These are phyloP conservation scores for Chlorocebus sabaeus DNA, from an alignment of 2,113 vertebrate species.

Conservation along the genomic window DNA sequence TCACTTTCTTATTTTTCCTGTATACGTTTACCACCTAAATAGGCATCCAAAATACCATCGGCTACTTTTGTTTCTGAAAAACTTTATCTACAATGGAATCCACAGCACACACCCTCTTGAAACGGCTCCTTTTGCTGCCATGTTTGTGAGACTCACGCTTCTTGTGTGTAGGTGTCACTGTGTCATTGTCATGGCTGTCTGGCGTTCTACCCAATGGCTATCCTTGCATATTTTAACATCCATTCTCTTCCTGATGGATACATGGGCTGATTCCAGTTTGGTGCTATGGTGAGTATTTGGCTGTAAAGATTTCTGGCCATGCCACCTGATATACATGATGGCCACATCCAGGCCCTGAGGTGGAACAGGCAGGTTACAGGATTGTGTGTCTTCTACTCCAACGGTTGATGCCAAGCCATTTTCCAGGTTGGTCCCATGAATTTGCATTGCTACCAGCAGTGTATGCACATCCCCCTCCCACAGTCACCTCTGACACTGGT, in stretches of 20 bases:
- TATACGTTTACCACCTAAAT: not conserved
- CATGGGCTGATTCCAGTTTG: too few species aligned
- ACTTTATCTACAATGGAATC: accelerated
- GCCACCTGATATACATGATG: accelerated
- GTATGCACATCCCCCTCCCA: accelerated
- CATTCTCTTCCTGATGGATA: accelerated
- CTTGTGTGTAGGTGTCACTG: accelerated
- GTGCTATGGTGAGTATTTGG: not conserved
- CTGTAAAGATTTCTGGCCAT: accelerated
- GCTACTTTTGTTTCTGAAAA: not conserved
- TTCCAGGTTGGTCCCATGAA: accelerated
- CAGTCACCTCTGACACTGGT: accelerated
- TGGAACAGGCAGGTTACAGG: accelerated
- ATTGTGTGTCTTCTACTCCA: accelerated
- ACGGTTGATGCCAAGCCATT: accelerated
- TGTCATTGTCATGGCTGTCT: accelerated
- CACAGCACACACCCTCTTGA: accelerated
- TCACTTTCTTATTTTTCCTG: not conserved
- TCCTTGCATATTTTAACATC: accelerated
- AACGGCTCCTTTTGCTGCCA: accelerated
- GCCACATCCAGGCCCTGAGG: accelerated
- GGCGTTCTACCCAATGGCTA: accelerated
- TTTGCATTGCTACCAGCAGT: accelerated
- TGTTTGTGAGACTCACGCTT: not conserved
- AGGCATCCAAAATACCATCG: not conserved